Conservation (phyloP, 2,797 vertebrate species). For the Dallia pectoralis region DNA sequence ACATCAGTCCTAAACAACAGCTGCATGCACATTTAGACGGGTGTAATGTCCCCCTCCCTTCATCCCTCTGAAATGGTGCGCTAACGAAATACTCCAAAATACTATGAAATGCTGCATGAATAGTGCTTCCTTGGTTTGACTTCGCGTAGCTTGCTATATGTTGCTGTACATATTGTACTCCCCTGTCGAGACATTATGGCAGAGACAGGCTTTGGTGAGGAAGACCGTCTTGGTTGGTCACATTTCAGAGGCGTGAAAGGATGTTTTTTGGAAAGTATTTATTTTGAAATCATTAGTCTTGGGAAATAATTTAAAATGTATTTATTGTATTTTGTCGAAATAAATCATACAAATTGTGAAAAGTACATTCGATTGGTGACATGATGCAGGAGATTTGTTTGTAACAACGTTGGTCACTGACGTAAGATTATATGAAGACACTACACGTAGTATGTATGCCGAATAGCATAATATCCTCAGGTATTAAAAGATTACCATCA, state of each 20-base stretch:
- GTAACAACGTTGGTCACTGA: slow-evolving; percentile 19
- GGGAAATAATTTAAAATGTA: slow-evolving; percentile 68
- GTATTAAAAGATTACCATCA: slow-evolving; percentile 25
- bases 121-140: slow-evolving; percentile 70
- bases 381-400: slow-evolving; percentile 39
- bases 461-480: slow-evolving; percentile 43
- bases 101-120: slow-evolving; percentile 76
- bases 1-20: slow-evolving; percentile 19
- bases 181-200: slow-evolving; percentile 81
- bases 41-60: slow-evolving; percentile 54
- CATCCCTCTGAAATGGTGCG: slow-evolving; percentile 59
- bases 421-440: slow-evolving; percentile 18
- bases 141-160: slow-evolving; percentile 80
- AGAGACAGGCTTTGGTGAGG: slow-evolving; percentile 52
- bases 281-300: slow-evolving; percentile 76
- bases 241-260: slow-evolving; percentile 67
- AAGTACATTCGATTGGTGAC: slow-evolving; percentile 60
- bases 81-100: slow-evolving; percentile 26
- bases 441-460: slow-evolving; percentile 12
- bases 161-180: slow-evolving; percentile 94
- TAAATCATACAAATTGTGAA: slow-evolving; percentile 70
- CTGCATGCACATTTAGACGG: slow-evolving; percentile 51
- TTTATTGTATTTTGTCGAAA: slow-evolving; percentile 82
- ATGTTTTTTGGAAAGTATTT: slow-evolving; percentile 86
- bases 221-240: slow-evolving; percentile 54